Percentiles rank a stretch among this genome's conserved stretches.
phyloP scores from a whole-genome alignment of 2,113 vertebrate species.

The Galbula dea region DNA sequence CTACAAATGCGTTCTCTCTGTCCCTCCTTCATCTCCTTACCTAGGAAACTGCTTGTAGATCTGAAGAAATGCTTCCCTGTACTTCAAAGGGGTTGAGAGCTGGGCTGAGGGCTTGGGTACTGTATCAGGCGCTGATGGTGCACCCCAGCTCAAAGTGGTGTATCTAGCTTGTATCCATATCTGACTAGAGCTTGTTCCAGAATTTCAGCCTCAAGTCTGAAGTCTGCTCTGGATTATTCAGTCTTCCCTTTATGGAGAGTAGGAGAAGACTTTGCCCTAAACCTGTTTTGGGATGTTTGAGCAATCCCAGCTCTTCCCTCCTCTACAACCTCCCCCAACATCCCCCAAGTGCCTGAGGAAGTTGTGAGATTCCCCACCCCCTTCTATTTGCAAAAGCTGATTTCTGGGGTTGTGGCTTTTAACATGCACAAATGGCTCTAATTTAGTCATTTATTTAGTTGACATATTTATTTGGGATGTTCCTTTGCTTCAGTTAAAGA shows the following conservation, averaged over 20 bases:
- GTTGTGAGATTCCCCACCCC: background rate
- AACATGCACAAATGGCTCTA: conserved; percentile 60
- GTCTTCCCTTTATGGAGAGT: background rate
- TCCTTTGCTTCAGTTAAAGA: conserved; percentile 65
- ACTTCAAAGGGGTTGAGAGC: background rate
- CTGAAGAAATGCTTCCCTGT: background rate
- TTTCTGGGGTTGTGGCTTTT: conserved; percentile 57
- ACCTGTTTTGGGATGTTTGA: background rate
- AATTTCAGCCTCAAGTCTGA: background rate
- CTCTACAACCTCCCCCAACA: background rate
- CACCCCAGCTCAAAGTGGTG: background rate
- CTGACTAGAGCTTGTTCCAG: background rate
- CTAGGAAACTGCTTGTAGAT: background rate
- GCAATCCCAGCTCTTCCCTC: background rate
- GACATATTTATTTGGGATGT: conserved; percentile 70
- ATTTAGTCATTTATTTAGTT: conserved; percentile 74
- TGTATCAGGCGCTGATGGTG: background rate
- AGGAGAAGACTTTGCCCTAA: background rate
- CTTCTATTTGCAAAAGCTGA: background rate
- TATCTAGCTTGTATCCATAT: background rate
- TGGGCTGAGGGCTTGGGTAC: background rate
- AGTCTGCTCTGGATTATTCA: background rate
- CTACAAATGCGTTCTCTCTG: background rate
- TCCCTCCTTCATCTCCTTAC: background rate
- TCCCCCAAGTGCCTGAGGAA: background rate